Evolutionary conservation across 1,140 invertebrate species (phyloP).

Genomic region (Nixonia krombeini): DNA sequence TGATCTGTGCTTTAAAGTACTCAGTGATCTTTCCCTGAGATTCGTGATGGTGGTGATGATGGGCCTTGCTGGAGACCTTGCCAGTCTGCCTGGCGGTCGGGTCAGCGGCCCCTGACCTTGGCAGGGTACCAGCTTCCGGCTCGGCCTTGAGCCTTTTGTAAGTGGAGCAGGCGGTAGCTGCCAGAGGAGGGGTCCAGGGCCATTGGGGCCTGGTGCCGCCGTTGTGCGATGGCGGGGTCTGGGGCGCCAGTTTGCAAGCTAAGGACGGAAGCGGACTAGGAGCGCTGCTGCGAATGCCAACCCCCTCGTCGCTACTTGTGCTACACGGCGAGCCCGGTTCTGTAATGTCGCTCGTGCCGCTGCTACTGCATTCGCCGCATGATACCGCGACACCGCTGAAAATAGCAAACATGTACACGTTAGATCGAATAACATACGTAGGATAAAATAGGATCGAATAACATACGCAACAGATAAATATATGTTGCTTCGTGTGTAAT

Average conservation of each 20-base stretch:
- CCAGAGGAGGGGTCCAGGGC: conserved; percentile 69
- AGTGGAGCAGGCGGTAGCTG: conserved; percentile 63
- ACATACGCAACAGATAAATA: no score
- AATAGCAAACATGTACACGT: no score
- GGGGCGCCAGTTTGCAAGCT: conserved; percentile 64
- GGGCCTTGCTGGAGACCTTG: conserved; percentile 32
- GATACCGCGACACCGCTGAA: conserved; percentile 81
- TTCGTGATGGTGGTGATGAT: conserved; percentile 52
- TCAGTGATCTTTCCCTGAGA: conserved; percentile 82
- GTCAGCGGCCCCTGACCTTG: conserved; percentile 59
- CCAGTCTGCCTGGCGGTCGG: conserved; percentile 49
- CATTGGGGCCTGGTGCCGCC: conserved; percentile 65
- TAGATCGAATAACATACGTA: no score
- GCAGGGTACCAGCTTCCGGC: conserved; percentile 59
- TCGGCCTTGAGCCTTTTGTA: conserved; percentile 68
- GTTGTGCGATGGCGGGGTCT: conserved; percentile 65
- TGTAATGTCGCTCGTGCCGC: conserved; percentile 81
- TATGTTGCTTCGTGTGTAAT: no score
- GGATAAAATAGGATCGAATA: no score
- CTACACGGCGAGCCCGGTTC: conserved; percentile 87
- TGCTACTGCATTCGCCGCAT: conserved; percentile 78
- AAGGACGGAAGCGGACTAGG: conserved; percentile 69
- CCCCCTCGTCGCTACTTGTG: conserved; percentile 71
- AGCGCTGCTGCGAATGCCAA: conserved; percentile 67
- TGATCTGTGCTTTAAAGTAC: conserved; percentile 86